Base-by-base conservation (phyloP, 2,113 vertebrate species). In the Anoplopoma fimbria region DNA sequence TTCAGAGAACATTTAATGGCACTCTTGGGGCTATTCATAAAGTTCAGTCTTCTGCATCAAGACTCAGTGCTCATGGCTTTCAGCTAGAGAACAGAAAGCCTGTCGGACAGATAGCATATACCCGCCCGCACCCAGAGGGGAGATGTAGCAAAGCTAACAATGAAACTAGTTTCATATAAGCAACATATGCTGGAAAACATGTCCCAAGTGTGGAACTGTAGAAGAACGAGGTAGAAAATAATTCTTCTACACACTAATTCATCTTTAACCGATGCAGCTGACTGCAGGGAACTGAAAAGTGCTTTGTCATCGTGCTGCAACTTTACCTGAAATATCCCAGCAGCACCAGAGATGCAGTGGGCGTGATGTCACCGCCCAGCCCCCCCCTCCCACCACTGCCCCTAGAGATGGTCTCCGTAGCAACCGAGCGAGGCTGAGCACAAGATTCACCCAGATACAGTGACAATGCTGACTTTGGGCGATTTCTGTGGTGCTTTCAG, bases 1-100 rank as follows among this genome's bases (percentile, higher is more conserved):
- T 87, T 87, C 85, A 45, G 75, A 88, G 82, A 72, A 86, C 79
- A 81, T 89, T 61, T 84, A 91, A 93, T 87, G 79, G 81, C 58
- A 75, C 72, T 85, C 88, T 82, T 65, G 89, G 75, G 89, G 87
- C 72, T 86, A 81, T 91, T 91, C 83, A 76, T 91, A 84, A 92
- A 91, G 87, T 89, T 91, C 88, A 90, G 71, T 90, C 77, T 79
- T 82, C 90, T 92, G 86, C 78, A 88, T 88, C 53, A 79, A 47
- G 88, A 78, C 70, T 77, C 75, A 3, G 72, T 61, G 62, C 80
- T 87, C 72, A 29, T 51, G 36, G 87, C 88, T 91, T 84, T 91
- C 77, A 81, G 73, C 57, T 40, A 83, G 81, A 87, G 68, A 88
- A 81, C 83, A 40, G 34, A 75, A 80, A 84, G 83, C 65, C 58